Percentiles rank a stretch among this genome's conserved stretches.
These are phyloP conservation scores for Scopus umbretta DNA, from an alignment of 2,113 vertebrate genomes.

Conservation along the genomic window DNA sequence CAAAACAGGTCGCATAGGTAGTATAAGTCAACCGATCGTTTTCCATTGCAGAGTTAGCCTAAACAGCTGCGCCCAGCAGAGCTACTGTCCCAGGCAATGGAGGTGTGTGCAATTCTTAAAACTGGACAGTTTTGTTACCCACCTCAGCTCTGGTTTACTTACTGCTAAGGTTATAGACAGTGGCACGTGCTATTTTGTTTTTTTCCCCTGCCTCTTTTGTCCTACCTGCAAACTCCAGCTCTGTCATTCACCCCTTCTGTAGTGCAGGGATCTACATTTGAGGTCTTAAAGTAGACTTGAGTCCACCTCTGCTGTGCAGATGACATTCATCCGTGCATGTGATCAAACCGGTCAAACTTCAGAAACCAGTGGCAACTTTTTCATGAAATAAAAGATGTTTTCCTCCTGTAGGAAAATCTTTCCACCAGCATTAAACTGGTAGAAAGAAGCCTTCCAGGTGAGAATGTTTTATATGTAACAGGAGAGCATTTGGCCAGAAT, in stretches of 20 bases:
- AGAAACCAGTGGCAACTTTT: neutral
- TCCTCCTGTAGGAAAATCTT: neutral
- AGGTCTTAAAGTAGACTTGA: neutral
- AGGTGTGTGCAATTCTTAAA: rapidly evolving
- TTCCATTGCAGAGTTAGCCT: neutral
- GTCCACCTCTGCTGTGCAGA: too few species aligned
- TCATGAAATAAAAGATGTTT: neutral
- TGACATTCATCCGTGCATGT: rapidly evolving
- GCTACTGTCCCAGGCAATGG: neutral
- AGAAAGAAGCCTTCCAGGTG: neutral
- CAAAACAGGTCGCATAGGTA: rapidly evolving
- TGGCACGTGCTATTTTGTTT: rapidly evolving
- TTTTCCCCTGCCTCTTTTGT: neutral
- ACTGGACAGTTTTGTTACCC: neutral
- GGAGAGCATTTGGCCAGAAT: neutral
- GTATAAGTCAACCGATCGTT: neutral
- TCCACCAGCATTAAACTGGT: neutral
- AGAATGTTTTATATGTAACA: neutral
- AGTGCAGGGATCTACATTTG: neutral
- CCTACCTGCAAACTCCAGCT: neutral
- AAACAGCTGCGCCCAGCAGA: neutral
- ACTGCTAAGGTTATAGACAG: neutral
- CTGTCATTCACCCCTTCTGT: neutral
- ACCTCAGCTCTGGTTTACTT: neutral
- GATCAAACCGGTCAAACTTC: neutral